Conservation (phyloP, 2,797 vertebrate genomes). For the Labeo calbasu region DNA sequence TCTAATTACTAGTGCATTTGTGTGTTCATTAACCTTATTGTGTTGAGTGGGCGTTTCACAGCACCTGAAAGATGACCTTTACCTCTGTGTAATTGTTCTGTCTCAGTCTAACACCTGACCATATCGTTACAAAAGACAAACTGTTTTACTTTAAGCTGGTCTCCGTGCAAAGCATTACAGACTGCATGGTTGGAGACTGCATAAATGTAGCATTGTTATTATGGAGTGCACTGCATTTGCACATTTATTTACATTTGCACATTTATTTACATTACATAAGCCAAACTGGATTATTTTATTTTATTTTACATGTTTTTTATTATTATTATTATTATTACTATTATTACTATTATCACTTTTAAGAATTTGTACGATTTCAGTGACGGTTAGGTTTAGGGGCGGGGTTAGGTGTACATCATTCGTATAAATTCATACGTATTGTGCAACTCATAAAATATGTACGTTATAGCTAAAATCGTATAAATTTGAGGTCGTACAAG, state of each 20-base stretch:
- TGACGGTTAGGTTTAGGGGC: no score
- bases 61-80: constrained; percentile 11
- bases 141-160: background rate
- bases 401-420: no score
- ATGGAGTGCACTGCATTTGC: background rate
- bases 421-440: no score
- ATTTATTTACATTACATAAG: background rate
- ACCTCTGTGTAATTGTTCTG: background rate
- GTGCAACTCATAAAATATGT: no score
- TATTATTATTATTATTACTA: no score
- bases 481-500: no score
- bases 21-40: constrained; percentile 28
- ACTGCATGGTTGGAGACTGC: background rate
- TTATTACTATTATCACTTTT: no score
- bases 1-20: constrained; percentile 34
- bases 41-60: constrained; percentile 14
- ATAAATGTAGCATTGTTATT: background rate
- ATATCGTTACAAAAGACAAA: constrained; percentile 27
- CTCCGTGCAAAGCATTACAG: background rate
- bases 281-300: background rate
- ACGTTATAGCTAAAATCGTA: no score
- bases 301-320: background rate
- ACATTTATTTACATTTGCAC: background rate
- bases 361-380: no score
- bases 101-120: constrained; percentile 4